phyloP scores from a whole-genome alignment of 1,140 invertebrate species.

The Limonius californicus region DNA sequence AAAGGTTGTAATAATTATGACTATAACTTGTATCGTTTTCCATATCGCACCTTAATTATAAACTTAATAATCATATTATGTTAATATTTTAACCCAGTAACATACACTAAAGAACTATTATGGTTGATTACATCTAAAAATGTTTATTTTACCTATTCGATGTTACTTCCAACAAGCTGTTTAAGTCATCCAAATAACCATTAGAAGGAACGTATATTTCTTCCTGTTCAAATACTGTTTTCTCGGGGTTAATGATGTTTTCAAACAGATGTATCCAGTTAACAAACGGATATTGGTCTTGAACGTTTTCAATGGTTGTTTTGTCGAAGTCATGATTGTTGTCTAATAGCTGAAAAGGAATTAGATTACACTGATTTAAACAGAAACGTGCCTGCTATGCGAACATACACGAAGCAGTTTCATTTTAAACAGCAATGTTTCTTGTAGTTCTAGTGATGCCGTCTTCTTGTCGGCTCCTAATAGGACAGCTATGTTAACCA shows the following conservation, averaged over 20 bases:
- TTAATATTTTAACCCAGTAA: too few relatives aligned
- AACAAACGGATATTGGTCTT: slow-evolving; percentile 65
- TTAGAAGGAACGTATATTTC: slow-evolving; percentile 38
- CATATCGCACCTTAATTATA: too few relatives aligned
- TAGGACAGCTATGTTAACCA: too few relatives aligned
- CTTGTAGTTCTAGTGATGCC: too few relatives aligned
- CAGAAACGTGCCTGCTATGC: too few relatives aligned
- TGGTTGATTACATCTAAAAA: too few relatives aligned
- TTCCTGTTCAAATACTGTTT: slow-evolving; percentile 45
- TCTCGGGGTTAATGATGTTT: slow-evolving; percentile 49
- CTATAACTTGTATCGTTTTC: too few relatives aligned
- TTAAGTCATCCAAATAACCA: slow-evolving; percentile 47
- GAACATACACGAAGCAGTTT: background rate
- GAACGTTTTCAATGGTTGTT: slow-evolving; percentile 74
- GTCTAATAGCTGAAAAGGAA: background rate
- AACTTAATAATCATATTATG: too few relatives aligned
- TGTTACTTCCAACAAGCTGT: slow-evolving; percentile 51
- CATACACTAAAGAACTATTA: too few relatives aligned
- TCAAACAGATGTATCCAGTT: slow-evolving; percentile 61
- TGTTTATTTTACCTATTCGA: too few relatives aligned
- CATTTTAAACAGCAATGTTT: background rate
- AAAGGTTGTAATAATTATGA: too few relatives aligned
- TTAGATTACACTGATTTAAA: background rate
- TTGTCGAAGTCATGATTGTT: background rate
- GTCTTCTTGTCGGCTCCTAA: too few relatives aligned